A percentile compares a stretch with the other conserved stretches of the same genome.
Evolutionary conservation across 2,797 vertebrate species (phyloP).

Genomic region (Spea hammondii): DNA sequence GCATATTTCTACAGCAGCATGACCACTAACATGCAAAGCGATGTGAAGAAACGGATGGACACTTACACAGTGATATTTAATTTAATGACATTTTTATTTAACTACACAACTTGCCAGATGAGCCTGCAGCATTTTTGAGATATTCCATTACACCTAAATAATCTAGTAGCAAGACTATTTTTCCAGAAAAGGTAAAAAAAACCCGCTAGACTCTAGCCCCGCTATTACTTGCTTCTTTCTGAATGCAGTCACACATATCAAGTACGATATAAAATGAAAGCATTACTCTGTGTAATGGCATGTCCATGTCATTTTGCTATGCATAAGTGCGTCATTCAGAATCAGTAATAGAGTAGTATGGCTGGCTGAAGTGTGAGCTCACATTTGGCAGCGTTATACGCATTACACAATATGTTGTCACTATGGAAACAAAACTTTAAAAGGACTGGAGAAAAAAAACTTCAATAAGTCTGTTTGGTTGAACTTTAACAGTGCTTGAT

Average conservation of each 20-base stretch:
- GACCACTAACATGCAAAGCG: too few relatives aligned
- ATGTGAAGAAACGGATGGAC: too few relatives aligned
- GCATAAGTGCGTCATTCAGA: constrained; percentile 37
- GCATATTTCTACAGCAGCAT: too few relatives aligned
- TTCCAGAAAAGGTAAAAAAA: constrained; percentile 15
- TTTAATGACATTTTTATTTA: too few relatives aligned
- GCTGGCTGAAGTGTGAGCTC: constrained; percentile 37
- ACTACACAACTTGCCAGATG: too few relatives aligned
- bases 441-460: constrained; percentile 9
- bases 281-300: constrained; percentile 17
- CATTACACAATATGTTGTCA: constrained; percentile 37
- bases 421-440: constrained; percentile 42
- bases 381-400: constrained; percentile 36
- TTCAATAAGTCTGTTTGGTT: constrained; percentile 17
- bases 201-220: background rate
- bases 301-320: constrained; percentile 16
- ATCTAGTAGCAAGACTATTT: background rate
- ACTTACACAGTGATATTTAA: too few relatives aligned
- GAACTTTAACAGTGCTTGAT: background rate
- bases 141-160: background rate
- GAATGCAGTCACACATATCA: background rate
- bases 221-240: constrained; percentile 1
- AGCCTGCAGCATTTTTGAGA: background rate
- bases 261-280: constrained; percentile 16
- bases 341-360: constrained; percentile 22